These are phyloP conservation scores for Luffia ferchaultella DNA, from an alignment of 2,888 invertebrate species.

Conservation along the genomic window DNA sequence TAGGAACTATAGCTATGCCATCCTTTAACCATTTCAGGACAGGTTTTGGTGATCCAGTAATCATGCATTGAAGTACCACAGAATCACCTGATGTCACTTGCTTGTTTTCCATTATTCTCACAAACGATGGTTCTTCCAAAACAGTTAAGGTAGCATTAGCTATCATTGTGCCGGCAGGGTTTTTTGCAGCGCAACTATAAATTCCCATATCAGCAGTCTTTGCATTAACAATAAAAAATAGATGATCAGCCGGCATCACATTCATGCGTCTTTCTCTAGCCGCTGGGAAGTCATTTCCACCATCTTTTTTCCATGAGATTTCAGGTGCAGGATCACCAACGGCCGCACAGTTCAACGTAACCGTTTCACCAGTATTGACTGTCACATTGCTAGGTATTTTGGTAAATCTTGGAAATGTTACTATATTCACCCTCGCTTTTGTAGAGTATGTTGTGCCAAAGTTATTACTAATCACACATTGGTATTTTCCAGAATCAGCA, in stretches of 20 bases:
- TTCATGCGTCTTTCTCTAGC: conserved; percentile 92
- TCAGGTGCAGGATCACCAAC: conserved; percentile 88
- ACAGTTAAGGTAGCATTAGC: conserved; percentile 89
- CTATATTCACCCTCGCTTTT: conserved; percentile 86
- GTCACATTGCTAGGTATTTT: conserved; percentile 87
- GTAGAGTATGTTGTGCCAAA: conserved; percentile 91
- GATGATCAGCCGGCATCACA: conserved; percentile 90
- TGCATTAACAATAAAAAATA: conserved; percentile 92
- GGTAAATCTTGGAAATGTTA: conserved; percentile 86
- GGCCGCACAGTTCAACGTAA: conserved; percentile 90
- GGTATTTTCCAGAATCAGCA: conserved; percentile 87
- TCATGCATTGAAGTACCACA: conserved; percentile 88
- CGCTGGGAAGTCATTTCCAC: conserved; percentile 94
- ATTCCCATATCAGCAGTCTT: conserved; percentile 89
- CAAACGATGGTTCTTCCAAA: conserved; percentile 86
- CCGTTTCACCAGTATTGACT: conserved; percentile 84
- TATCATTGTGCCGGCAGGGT: conserved; percentile 85
- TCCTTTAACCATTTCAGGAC: conserved; percentile 87
- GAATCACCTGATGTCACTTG: conserved; percentile 83
- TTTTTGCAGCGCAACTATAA: conserved; percentile 93
- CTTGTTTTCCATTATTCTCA: conserved; percentile 85
- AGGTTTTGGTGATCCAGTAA: conserved; percentile 85
- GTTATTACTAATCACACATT: conserved; percentile 89
- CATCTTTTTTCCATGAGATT: conserved; percentile 91
- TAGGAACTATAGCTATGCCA: conserved; percentile 72